phyloP scores from a whole-genome alignment of 1,140 invertebrate species.

The Lepidurus arcticus region DNA sequence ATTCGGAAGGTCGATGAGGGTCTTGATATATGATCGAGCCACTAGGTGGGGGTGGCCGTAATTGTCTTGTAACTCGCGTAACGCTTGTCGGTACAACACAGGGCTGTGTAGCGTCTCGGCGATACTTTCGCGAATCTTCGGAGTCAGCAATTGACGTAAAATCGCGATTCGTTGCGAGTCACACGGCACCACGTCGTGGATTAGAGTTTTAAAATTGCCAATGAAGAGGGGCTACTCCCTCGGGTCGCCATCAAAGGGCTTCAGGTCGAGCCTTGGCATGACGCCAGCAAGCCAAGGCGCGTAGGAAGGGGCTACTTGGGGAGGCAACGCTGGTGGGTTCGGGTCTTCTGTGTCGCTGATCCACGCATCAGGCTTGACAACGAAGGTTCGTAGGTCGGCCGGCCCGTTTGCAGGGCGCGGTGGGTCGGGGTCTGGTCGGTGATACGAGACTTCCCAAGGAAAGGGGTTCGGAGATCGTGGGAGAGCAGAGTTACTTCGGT shows the following conservation, averaged over 20 bases:
- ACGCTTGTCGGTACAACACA: not conserved
- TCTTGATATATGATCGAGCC: not conserved
- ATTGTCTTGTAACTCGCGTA: not conserved
- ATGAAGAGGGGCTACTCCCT: slow-evolving; percentile 3
- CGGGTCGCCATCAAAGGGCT: not conserved
- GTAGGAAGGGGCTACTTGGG: not conserved
- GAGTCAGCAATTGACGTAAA: not conserved
- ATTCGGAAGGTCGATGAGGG: not conserved
- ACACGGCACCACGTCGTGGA: slow-evolving; percentile 1
- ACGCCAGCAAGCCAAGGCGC: not conserved
- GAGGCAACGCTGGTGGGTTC: not conserved
- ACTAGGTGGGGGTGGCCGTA: slow-evolving; percentile 22
- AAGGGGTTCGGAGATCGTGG: not conserved
- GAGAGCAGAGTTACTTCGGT: not conserved
- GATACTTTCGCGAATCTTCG: not conserved
- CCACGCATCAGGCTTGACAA: not conserved
- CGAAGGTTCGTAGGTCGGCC: not conserved
- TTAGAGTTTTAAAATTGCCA: not conserved
- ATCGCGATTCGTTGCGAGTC: not conserved
- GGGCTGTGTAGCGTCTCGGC: slow-evolving; percentile 8
- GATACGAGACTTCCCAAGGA: not conserved
- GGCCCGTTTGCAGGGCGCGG: not conserved
- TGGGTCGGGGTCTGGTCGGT: not conserved
- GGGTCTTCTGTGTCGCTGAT: not conserved
- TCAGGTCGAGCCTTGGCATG: no score